Evolutionary conservation across 2,797 vertebrate genomes (phyloP).

Genomic region (Enteromius treurensis): DNA sequence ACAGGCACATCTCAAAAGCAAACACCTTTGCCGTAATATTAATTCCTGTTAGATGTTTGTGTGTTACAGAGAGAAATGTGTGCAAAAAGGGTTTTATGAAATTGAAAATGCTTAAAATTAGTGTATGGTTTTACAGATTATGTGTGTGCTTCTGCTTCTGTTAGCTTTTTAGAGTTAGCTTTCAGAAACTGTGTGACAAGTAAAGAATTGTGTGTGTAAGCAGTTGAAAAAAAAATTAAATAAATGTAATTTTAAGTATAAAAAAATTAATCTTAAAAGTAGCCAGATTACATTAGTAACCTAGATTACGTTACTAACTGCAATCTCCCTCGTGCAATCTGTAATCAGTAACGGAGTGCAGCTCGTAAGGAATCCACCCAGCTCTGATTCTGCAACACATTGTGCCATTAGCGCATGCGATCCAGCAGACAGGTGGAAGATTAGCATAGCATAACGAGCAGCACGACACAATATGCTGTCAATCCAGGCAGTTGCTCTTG

Average conservation of each 20-base stretch:
- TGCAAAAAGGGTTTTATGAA: background rate
- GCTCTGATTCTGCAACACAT: constrained; percentile 28
- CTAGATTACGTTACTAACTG: background rate
- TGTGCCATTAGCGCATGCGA: constrained; percentile 60
- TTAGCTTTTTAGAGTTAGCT: too few relatives aligned
- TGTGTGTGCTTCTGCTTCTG: too few relatives aligned
- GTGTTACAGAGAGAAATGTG: background rate
- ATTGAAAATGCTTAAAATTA: background rate
- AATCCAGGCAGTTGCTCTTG: constrained; percentile 55
- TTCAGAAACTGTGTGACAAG: too few relatives aligned
- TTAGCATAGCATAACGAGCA: constrained; percentile 58
- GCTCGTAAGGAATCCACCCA: background rate
- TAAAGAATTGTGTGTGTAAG: too few relatives aligned
- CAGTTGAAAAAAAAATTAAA: too few relatives aligned
- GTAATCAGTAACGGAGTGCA: background rate
- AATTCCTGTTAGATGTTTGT: background rate
- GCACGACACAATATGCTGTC: constrained; percentile 61
- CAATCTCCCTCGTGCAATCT: background rate
- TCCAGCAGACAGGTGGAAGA: constrained; percentile 62
- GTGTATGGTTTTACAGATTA: too few relatives aligned
- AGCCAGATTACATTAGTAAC: background rate
- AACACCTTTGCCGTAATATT: background rate
- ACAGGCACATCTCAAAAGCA: too few relatives aligned
- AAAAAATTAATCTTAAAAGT: background rate
- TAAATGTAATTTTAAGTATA: background rate